Percentiles rank a stretch among this genome's conserved stretches.
Conservation (phyloP, 1,140 invertebrate genomes). For the Telenomus remus region DNA sequence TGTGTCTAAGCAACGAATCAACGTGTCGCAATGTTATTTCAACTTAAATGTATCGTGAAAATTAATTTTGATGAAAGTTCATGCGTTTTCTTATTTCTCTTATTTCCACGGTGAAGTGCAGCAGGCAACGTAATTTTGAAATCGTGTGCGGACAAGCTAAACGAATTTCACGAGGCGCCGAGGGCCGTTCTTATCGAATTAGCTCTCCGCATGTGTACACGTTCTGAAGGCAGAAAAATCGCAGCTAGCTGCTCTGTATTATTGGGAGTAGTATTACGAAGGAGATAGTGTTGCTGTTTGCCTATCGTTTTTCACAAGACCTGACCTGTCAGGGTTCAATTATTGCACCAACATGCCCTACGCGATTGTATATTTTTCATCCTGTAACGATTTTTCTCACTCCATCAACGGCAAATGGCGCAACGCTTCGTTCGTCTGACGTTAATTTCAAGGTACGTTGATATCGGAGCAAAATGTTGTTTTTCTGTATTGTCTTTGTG, state of each 20-base stretch:
- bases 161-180: constrained; percentile 36
- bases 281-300: constrained; percentile 45
- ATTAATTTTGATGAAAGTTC: constrained; percentile 30
- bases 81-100: constrained; percentile 33
- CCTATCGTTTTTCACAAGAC: constrained; percentile 47
- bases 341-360: constrained; percentile 19
- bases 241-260: constrained; percentile 32
- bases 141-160: constrained; percentile 42
- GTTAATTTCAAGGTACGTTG: constrained; percentile 23
- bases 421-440: constrained; percentile 31
- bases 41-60: background rate
- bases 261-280: constrained; percentile 37
- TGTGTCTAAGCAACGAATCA: no score
- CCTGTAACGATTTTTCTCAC: constrained; percentile 51
- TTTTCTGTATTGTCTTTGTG: constrained; percentile 5
- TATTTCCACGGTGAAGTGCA: constrained; percentile 4
- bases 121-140: constrained; percentile 44
- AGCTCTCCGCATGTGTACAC: constrained; percentile 44
- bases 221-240: constrained; percentile 43
- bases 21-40: no score
- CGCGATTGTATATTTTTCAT: constrained; percentile 50
- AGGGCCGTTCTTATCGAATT: constrained; percentile 50
- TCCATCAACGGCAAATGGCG: constrained; percentile 40
- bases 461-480: constrained; percentile 31
- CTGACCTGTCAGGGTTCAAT: constrained; percentile 43